Base-by-base conservation (phyloP, 1,140 invertebrate species). In the Drosophila tani region DNA sequence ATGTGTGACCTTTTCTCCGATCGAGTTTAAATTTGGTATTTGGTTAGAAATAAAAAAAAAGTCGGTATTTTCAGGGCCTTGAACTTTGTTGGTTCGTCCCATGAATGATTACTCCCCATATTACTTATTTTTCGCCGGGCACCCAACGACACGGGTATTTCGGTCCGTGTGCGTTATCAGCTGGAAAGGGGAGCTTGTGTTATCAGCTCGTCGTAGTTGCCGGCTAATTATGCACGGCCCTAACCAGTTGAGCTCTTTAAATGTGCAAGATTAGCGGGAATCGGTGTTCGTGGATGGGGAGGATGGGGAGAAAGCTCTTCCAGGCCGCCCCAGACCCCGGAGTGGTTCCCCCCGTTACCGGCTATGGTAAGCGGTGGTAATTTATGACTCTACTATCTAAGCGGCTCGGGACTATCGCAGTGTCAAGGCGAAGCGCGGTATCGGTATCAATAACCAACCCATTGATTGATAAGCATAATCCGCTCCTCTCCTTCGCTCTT, bases 211-310 rank as follows among this genome's bases (percentile, higher is more conserved):
- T 32, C 49, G 63, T 70, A 55, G 40, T 55, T 55, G 67, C 49
- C 50, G 63, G 63, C 64, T 70, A 70, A 70, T 70, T 70, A 70
- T 70, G 67, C 67, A 70, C 67, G 63, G 67, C 21, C 63, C 64
- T 43, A 70, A 68, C 67, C 63, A 70, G 67, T 70, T 68, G 63
- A 70, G 63, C 67, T 56, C 67, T 70, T 68, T 68, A 70, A 68
- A 46, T 70, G 67, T 70, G 27, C 41, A 47, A 55, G 67, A 70
- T 68, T 68, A 70, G 64, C 29, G 29, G 40, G 24, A 29, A 17
- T 29, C 19, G 53, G 53, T 40, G 53, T 56, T 47, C 64, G 67
- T 68, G 40, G 17, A 46, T 17, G 32, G 40, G 21, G 21, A 24
- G 2, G 21, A n/a, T n/a, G 21, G 21, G 27, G 15, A 4, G 32